Evolutionary conservation across 2,888 invertebrate genomes (phyloP).

Genomic region (Caenorhabditis doughertyi): DNA sequence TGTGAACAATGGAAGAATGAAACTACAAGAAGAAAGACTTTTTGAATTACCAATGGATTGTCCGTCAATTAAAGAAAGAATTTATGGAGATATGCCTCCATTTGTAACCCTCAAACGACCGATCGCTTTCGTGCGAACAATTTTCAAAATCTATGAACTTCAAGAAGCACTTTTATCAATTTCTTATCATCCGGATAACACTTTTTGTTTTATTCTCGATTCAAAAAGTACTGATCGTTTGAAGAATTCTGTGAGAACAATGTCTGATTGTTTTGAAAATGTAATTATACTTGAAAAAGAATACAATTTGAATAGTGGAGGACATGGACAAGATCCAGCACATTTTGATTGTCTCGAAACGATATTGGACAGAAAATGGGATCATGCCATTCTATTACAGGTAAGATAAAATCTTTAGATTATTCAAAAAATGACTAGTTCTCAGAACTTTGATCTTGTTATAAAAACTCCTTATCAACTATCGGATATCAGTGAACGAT

Average conservation of each 20-base stretch:
- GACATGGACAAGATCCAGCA: constrained; percentile 58
- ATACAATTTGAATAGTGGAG: constrained; percentile 54
- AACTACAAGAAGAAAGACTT: constrained; percentile 34
- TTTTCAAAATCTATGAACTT: constrained; percentile 58
- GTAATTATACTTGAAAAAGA: constrained; percentile 46
- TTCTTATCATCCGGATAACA: constrained; percentile 56
- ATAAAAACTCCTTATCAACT: constrained; percentile 54
- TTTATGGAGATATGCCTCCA: constrained; percentile 50
- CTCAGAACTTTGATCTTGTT: constrained; percentile 58
- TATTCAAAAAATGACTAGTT: background rate
- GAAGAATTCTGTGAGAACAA: constrained; percentile 21
- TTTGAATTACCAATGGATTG: constrained; percentile 64
- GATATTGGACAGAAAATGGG: constrained; percentile 45
- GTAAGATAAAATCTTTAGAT: background rate
- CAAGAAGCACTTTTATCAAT: constrained; percentile 58
- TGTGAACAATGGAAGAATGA: constrained; percentile 60
- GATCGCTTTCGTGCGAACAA: constrained; percentile 52
- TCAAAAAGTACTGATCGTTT: constrained; percentile 40
- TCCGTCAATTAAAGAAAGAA: constrained; percentile 37
- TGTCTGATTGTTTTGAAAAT: constrained; percentile 50
- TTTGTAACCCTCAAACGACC: constrained; percentile 48
- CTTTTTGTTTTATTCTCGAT: constrained; percentile 55
- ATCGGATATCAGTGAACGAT: constrained; percentile 48
- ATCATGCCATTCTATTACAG: constrained; percentile 53
- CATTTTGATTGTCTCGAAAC: constrained; percentile 57